These are phyloP conservation scores for Puffinus mauretanicus DNA, from an alignment of 2,113 vertebrate genomes.

Conservation along the genomic window DNA sequence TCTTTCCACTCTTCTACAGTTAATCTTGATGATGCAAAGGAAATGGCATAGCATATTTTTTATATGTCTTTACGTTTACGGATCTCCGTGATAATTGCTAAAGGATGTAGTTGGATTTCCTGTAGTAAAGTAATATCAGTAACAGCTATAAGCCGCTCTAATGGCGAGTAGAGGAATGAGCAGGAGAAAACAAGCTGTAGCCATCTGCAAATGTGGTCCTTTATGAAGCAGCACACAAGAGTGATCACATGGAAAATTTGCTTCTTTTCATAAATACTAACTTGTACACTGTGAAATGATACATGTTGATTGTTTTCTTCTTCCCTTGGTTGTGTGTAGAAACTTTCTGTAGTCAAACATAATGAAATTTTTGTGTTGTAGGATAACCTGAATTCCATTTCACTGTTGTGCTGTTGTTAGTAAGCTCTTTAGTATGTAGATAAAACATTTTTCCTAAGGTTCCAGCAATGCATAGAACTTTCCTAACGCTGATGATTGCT, in stretches of 20 bases:
- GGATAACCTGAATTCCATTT: not conserved
- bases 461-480: not conserved
- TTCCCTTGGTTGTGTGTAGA: not conserved
- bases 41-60: not conserved
- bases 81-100: not conserved
- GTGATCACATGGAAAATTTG: not conserved
- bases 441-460: not conserved
- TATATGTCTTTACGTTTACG: not conserved
- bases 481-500: not conserved
- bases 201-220: not conserved
- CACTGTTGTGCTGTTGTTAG: not conserved
- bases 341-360: not conserved
- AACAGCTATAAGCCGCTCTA: not conserved
- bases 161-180: not conserved
- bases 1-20: not conserved
- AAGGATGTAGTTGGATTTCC: not conserved
- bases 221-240: not conserved
- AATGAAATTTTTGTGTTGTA: not conserved
- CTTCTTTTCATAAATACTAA: not conserved
- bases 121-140: not conserved
- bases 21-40: not conserved
- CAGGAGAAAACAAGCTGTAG: not conserved
- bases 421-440: not conserved
- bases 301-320: not conserved
- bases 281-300: conserved; percentile 10